Evolutionary conservation across 2,888 invertebrate species (phyloP), one percentile per base, ranked within the genome.

Genomic region (Idaea straminata): DNA sequence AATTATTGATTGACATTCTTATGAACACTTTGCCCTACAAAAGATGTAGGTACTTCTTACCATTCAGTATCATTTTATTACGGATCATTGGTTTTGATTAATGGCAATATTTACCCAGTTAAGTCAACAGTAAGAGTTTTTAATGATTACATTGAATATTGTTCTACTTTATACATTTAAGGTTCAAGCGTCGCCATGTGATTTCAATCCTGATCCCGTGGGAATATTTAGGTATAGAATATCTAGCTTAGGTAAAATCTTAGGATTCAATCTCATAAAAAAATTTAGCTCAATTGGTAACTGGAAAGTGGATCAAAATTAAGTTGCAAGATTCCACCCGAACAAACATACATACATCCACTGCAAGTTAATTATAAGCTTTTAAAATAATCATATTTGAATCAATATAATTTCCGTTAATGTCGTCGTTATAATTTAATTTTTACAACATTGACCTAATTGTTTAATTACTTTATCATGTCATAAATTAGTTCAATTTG

Each of bases 1-100:
- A 47, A 47, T 47, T 47, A 47, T 47, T 47, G 47, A 47, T 47
- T 47, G 47, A 47, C 47, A 47, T 47, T 47, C 47, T 47, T 47
- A 47, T 47, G 47, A 47, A 47, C 47, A 47, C 47, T 47, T 47
- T 10, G 47, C 7, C 47, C 47, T 47, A 47, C 47, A 47, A 47
- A 47, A 47, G 47, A 0, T 47, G 10, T 47, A 7, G 47, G 47
- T 47, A 13, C 47, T 25, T 25, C 25, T 25, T 10, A 47, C 47
- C 10, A 47, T 47, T 47, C 47, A 47, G 47, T 47, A 47, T 10
- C 47, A 47, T 2, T 47, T 47, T 47, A 47, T 47, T 47, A 13
- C 47, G 10, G 47, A 47, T 47, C 47, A 47, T 47, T 47, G 47
- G 13, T 47, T 13, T 47, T 15, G n/a, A 35, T 36, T 47, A 47